Conservation (phyloP, 1,140 invertebrate genomes). For the Drosophila sucinea region DNA sequence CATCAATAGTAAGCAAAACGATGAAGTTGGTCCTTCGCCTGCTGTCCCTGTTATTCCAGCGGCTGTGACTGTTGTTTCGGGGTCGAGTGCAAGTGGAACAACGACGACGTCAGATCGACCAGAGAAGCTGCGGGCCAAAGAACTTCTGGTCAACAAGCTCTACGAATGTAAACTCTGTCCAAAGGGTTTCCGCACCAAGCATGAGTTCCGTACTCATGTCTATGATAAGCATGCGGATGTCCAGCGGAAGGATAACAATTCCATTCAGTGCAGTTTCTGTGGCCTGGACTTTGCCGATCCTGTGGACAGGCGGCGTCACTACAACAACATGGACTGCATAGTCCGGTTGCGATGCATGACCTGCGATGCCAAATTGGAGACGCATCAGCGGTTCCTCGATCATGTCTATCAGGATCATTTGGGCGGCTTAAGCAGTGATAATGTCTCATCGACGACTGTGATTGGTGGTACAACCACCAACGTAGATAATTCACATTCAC, state of each 20-base stretch:
- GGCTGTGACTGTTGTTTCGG: not conserved
- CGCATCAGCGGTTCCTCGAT: conserved; percentile 78
- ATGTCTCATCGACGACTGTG: conserved; percentile 47
- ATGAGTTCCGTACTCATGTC: conserved; percentile 82
- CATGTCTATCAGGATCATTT: conserved; percentile 82
- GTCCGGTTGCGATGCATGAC: conserved; percentile 80
- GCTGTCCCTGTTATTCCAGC: conserved; percentile 7
- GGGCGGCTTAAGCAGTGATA: conserved; percentile 70
- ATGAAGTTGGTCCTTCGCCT: conserved; percentile 24
- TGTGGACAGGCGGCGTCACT: conserved; percentile 76
- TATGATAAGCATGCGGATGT: conserved; percentile 81
- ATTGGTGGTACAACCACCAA: conserved; percentile 39
- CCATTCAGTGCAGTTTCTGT: conserved; percentile 77
- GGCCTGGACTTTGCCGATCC: conserved; percentile 79
- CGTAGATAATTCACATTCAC: conserved; percentile 57
- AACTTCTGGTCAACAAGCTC: conserved; percentile 78
- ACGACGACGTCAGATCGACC: conserved; percentile 43
- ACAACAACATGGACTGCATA: conserved; percentile 83
- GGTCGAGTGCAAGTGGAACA: conserved; percentile 5
- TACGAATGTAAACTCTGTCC: conserved; percentile 82
- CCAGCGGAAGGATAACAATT: conserved; percentile 74
- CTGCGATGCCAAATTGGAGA: conserved; percentile 79
- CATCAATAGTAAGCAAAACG: conserved; percentile 45
- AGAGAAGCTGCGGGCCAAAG: conserved; percentile 78
- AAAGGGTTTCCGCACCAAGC: conserved; percentile 78